Percentiles rank a stretch among this genome's conserved stretches.
Conservation (phyloP, 2,113 vertebrate genomes). For the Urocolius indicus region DNA sequence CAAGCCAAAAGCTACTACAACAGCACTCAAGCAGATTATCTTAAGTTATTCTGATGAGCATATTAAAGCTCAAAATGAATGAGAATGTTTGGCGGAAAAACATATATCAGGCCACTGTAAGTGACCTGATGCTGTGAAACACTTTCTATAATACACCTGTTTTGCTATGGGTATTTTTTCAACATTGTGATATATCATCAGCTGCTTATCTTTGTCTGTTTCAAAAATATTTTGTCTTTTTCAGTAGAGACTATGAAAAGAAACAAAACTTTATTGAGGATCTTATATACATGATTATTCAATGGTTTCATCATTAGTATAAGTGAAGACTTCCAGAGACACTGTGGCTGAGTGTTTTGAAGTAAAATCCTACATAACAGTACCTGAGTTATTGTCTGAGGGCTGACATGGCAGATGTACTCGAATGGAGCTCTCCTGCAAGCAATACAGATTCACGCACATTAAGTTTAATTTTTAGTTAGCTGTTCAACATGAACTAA, state of each 20-base stretch:
- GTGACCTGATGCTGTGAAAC: neutral
- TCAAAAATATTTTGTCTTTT: neutral
- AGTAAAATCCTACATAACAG: neutral
- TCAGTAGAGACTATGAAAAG: neutral
- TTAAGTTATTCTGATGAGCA: slow-evolving; percentile 21
- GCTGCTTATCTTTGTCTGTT: neutral
- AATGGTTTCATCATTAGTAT: neutral
- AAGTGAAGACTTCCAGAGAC: neutral
- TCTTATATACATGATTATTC: neutral
- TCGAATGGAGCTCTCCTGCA: neutral
- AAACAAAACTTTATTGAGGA: neutral
- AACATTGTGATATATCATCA: neutral
- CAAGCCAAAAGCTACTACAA: slow-evolving; percentile 20
- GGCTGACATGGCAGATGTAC: neutral
- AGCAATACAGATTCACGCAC: neutral
- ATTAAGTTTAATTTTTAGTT: neutral
- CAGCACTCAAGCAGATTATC: slow-evolving; percentile 51
- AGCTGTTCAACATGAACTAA: neutral
- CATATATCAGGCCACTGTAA: neutral
- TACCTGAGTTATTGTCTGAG: neutral
- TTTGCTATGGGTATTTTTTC: neutral
- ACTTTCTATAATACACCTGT: neutral
- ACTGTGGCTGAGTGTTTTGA: neutral
- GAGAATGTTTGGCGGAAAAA: neutral
- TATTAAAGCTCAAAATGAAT: neutral